Conservation (phyloP, 2,888 invertebrate species). For the Gastracanthus pulcherrimus region DNA sequence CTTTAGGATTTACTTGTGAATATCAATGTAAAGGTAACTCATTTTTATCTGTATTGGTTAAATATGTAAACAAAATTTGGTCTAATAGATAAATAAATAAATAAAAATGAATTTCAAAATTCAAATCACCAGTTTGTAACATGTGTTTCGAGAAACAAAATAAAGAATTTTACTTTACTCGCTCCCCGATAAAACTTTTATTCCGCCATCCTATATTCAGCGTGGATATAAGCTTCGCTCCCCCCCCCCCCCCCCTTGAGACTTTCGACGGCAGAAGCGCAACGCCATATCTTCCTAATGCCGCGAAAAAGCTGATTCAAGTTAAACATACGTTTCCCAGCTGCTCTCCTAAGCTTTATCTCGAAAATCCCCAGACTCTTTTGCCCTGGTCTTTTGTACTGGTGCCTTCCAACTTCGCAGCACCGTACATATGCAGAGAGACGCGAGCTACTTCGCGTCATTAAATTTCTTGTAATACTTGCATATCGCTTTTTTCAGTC, state of each 20-base stretch:
- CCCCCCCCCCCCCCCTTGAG: neutral
- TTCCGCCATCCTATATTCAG: neutral
- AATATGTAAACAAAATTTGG: too few species aligned
- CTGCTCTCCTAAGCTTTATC: slow-evolving; percentile 14
- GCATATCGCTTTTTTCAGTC: neutral
- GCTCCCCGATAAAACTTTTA: neutral
- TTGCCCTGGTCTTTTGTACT: neutral
- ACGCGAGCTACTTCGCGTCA: too few species aligned
- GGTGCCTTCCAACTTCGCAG: neutral
- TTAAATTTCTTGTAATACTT: neutral
- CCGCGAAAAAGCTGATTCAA: slow-evolving; percentile 35
- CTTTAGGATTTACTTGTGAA: too few species aligned
- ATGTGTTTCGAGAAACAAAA: neutral
- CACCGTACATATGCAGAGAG: neutral
- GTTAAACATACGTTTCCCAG: slow-evolving; percentile 29
- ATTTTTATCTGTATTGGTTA: too few species aligned
- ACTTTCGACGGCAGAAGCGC: slow-evolving; percentile 8
- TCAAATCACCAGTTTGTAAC: too few species aligned
- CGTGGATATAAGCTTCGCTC: neutral
- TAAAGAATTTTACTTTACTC: neutral
- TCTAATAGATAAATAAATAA: neutral
- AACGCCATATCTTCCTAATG: slow-evolving; percentile 28
- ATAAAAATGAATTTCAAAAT: neutral
- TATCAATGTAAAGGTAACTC: too few species aligned
- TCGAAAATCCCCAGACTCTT: slow-evolving; percentile 6